These are phyloP conservation scores for Cetonia aurata DNA, from an alignment of 2,888 invertebrate genomes.

Conservation along the genomic window DNA sequence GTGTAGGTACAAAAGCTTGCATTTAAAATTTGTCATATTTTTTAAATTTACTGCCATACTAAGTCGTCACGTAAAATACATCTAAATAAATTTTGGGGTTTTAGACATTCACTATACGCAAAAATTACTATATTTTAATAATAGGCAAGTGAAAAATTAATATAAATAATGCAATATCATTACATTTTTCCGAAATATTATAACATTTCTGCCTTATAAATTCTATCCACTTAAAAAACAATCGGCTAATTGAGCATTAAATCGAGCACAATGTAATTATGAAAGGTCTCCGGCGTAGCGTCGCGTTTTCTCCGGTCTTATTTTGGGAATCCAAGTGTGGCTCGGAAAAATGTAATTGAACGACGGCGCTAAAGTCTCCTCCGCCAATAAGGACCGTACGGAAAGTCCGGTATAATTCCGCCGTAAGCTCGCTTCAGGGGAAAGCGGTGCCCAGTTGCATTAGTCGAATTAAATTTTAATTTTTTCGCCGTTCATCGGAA, in stretches of 20 bases:
- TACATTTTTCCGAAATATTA: too few relatives aligned
- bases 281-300: background rate
- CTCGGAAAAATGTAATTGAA: conserved; percentile 15
- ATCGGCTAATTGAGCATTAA: conserved; percentile 24
- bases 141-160: too few relatives aligned
- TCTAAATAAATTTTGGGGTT: too few relatives aligned
- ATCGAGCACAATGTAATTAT: conserved; percentile 20
- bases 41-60: too few relatives aligned
- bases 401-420: conserved; percentile 22
- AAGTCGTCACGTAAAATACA: too few relatives aligned
- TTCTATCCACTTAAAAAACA: conserved; percentile 10
- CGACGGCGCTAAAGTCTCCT: background rate
- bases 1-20: too few relatives aligned
- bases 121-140: too few relatives aligned
- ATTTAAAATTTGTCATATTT: too few relatives aligned
- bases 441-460: conserved; percentile 14
- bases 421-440: conserved; percentile 6
- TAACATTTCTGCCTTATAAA: background rate
- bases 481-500: conserved; percentile 31
- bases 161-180: too few relatives aligned
- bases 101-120: too few relatives aligned
- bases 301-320: background rate
- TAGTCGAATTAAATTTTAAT: conserved; percentile 40
- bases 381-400: background rate
- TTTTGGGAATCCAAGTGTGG: background rate